These are phyloP conservation scores for Diachrysia chrysitis DNA, from an alignment of 2,888 invertebrate genomes.

Conservation along the genomic window DNA sequence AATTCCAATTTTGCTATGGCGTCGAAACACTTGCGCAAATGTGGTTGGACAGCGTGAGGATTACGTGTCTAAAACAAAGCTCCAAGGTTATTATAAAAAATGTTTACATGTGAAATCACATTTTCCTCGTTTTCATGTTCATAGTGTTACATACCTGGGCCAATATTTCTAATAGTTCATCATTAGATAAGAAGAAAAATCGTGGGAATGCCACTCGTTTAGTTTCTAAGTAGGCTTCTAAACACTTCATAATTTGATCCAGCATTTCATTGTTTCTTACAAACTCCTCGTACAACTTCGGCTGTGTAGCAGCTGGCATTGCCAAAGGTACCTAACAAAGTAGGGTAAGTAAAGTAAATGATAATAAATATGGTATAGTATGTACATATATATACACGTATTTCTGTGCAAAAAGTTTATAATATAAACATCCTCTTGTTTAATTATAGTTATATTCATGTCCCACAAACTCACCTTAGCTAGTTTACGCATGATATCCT, in stretches of 20 bases:
- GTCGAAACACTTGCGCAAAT: constrained; percentile 96
- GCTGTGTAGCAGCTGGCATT: constrained; percentile 93
- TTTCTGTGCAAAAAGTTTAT: too few relatives aligned
- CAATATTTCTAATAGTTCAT: constrained; percentile 96
- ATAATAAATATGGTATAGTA: too few relatives aligned
- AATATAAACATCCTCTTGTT: not conserved
- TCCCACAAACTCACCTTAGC: constrained; percentile 89
- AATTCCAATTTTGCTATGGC: constrained; percentile 94
- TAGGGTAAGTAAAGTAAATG: too few relatives aligned
- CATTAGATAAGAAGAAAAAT: constrained; percentile 97
- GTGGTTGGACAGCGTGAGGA: constrained; percentile 96
- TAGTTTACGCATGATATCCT: constrained; percentile 95
- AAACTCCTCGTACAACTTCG: constrained; percentile 91
- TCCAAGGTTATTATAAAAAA: not conserved
- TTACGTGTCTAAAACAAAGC: constrained; percentile 91
- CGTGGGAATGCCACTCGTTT: constrained; percentile 96
- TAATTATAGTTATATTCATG: not conserved
- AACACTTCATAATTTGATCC: constrained; percentile 96
- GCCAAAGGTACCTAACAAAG: constrained; percentile 91
- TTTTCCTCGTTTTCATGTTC: not conserved
- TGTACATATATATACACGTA: too few relatives aligned
- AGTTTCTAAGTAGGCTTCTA: constrained; percentile 96
- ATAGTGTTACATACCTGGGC: constrained; percentile 90
- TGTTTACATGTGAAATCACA: not conserved
- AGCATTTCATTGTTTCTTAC: constrained; percentile 93